Percentiles rank a stretch among this genome's conserved stretches.
These are phyloP conservation scores for Steatocranus sp. DNA, from an alignment of 2,797 vertebrate genomes.

Conservation along the genomic window DNA sequence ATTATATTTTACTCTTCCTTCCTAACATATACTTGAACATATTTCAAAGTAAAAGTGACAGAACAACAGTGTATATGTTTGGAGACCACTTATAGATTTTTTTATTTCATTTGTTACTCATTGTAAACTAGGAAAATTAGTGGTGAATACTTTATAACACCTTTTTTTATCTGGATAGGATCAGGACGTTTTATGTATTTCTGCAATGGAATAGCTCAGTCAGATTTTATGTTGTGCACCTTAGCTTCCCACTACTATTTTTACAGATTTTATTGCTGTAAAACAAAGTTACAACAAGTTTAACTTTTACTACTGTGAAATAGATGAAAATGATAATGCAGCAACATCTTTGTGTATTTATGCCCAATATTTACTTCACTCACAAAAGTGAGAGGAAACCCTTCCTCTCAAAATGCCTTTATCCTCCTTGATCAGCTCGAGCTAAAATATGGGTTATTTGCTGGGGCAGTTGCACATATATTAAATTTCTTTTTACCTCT, in stretches of 20 bases:
- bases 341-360: background rate
- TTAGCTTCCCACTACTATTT: background rate
- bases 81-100: background rate
- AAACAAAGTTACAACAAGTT: background rate
- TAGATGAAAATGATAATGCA: background rate
- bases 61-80: background rate
- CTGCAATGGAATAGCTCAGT: background rate
- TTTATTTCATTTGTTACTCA: background rate
- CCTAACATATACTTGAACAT: background rate
- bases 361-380: background rate
- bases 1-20: constrained; percentile 18
- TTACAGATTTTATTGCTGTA: background rate
- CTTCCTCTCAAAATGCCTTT: constrained; percentile 19
- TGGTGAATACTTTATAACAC: background rate
- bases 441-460: background rate
- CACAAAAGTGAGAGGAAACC: constrained; percentile 11
- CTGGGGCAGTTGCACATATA: background rate
- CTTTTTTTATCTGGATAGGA: background rate
- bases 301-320: background rate
- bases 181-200: background rate
- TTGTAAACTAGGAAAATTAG: background rate
- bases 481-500: background rate
- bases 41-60: constrained; percentile 6
- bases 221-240: background rate
- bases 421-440: constrained; percentile 40